Evolutionary conservation across 2,113 vertebrate genomes (phyloP).

Genomic region (Aythya baeri): DNA sequence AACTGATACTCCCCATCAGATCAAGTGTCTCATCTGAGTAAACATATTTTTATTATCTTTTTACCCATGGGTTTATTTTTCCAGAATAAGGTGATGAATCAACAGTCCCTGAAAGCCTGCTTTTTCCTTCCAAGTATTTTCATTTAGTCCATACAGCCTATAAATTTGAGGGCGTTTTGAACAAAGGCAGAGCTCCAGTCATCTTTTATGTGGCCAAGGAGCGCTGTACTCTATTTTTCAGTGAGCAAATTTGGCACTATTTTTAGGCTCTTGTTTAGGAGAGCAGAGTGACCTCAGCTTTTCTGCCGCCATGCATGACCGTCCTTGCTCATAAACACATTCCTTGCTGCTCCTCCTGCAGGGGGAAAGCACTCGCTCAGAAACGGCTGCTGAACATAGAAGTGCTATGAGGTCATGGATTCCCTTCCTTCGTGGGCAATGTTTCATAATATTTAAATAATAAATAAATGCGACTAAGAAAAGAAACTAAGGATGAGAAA

Average conservation of each 20-base stretch:
- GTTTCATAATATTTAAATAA: background rate
- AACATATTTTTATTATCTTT: background rate
- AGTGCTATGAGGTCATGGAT: background rate
- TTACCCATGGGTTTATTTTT: background rate
- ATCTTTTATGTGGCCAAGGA: background rate
- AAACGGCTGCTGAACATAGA: background rate
- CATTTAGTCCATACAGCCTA: background rate
- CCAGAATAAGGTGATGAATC: background rate
- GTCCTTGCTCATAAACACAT: background rate
- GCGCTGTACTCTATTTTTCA: background rate
- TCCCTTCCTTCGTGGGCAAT: background rate
- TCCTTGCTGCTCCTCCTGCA: background rate
- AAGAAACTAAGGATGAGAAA: background rate
- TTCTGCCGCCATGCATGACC: background rate
- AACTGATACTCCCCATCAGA: background rate
- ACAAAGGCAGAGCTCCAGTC: background rate
- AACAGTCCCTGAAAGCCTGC: background rate
- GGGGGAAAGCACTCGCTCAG: background rate
- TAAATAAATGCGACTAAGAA: background rate
- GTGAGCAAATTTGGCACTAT: background rate
- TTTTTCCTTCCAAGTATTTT: background rate
- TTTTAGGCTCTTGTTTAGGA: conserved; percentile 17
- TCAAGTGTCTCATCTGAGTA: background rate
- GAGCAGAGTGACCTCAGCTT: background rate
- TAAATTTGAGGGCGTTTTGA: background rate